Percentiles rank a stretch among this genome's conserved stretches.
Evolutionary conservation across 1,140 invertebrate species (phyloP).

Genomic region (Drosophila mauritiana): DNA sequence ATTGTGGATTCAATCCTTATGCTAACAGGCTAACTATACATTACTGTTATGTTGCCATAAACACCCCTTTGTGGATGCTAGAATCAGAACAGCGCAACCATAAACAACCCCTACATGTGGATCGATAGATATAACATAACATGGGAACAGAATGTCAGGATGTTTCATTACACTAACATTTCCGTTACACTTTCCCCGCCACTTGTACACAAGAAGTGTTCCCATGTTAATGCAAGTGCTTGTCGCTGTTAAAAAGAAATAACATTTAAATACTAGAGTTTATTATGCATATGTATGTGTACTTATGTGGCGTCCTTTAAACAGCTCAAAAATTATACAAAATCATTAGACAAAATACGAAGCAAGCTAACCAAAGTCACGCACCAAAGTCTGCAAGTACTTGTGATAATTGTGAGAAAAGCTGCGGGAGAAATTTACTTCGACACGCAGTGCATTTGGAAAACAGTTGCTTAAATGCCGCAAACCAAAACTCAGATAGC

Average conservation of each 20-base stretch:
- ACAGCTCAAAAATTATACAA: constrained; percentile 13
- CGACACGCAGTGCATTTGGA: constrained; percentile 63
- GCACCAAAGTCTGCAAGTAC: constrained; percentile 30
- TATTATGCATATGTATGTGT: neutral
- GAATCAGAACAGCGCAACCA: neutral
- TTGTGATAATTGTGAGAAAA: constrained; percentile 62
- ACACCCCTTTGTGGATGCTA: neutral
- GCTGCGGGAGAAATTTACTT: constrained; percentile 21
- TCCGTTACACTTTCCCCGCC: neutral
- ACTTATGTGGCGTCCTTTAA: neutral
- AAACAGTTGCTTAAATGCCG: constrained; percentile 82
- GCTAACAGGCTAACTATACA: too few relatives aligned
- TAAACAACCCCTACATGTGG: constrained; percentile 11
- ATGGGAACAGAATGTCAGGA: neutral
- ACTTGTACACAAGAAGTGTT: constrained; percentile 36
- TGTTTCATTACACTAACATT: neutral
- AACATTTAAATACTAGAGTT: neutral
- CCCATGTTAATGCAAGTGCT: constrained; percentile 15
- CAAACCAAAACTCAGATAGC: constrained; percentile 80
- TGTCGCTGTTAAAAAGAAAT: neutral
- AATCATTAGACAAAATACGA: constrained; percentile 66
- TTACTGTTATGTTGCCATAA: constrained; percentile 1
- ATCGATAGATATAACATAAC: neutral
- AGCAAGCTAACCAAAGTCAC: constrained; percentile 68
- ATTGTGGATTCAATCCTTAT: neutral